Evolutionary conservation across 2,888 invertebrate genomes (phyloP), one percentile per base, ranked within the genome.

Genomic region (Cinara cedri): DNA sequence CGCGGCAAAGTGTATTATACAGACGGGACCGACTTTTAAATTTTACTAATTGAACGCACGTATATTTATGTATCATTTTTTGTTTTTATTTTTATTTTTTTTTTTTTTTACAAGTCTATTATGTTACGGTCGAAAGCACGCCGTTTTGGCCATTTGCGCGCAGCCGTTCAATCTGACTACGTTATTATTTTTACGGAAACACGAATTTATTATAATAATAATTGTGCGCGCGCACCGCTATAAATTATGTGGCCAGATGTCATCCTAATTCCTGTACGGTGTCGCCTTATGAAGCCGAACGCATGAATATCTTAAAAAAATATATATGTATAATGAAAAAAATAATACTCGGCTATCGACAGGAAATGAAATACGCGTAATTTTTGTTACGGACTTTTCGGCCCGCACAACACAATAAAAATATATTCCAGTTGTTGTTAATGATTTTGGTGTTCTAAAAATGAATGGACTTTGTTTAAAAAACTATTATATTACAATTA

Each of bases 41-140:
- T 54, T 44, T 21, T 54, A 75, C 63, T 65, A 75, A 65, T 63
- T 65, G 54, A 75, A 75, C 63, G 44, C 21, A 24, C 21, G 44
- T 54, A n/a, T 42, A 34, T 34, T 34, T 34, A 4, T 34, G 3
- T 34, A 34, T 34, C 6, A 4, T 34, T 34, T 34, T 34, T 34
- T 34, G 3, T 34, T 34, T 34, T 34, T 34, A 34, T 6, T 6
- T 6, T 6, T 51, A 21, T 62, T 62, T 34, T 21, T 62, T 54
- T 66, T 65, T 65, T 21, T 14, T 44, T 60, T n/a, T 62, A 24
- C 10, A n/a, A 42, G 11, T 51, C 63, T 11, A 21, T 63, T 21
- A 74, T 51, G 62, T 74, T 21, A 74, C 62, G 62, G 6, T 63
- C 62, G 62, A 74, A 6, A 42, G 13, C 21, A 42, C 19, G 10